Percentiles rank a stretch among this genome's conserved stretches.
These are phyloP conservation scores for Okamejei kenojei DNA, from an alignment of 2,797 vertebrate species.

Conservation along the genomic window DNA sequence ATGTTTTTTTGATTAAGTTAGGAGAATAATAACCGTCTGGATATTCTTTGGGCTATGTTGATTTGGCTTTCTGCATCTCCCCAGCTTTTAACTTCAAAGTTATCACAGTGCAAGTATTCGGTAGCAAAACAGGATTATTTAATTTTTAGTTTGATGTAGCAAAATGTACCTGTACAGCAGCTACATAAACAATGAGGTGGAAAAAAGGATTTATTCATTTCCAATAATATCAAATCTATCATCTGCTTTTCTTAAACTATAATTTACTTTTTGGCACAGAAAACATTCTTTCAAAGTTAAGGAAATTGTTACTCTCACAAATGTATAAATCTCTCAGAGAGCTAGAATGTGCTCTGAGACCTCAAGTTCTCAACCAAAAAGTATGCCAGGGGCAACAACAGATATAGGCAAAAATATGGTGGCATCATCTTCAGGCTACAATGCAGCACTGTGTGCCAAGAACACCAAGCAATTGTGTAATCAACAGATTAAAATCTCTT, in stretches of 20 bases:
- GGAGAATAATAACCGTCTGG: too few relatives aligned
- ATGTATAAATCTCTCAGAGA: not conserved
- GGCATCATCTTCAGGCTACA: too few relatives aligned
- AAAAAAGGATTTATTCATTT: not conserved
- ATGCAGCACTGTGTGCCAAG: too few relatives aligned
- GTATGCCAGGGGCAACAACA: too few relatives aligned
- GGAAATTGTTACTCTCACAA: not conserved
- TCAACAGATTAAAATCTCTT: too few relatives aligned
- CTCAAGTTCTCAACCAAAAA: too few relatives aligned
- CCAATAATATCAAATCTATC: not conserved
- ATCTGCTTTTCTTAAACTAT: not conserved
- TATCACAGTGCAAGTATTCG: not conserved
- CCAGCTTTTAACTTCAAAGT: not conserved
- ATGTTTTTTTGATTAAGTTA: constrained; percentile 12
- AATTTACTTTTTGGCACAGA: not conserved
- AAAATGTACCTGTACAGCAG: not conserved
- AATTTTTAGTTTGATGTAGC: not conserved
- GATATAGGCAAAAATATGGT: too few relatives aligned
- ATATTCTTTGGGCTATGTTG: not conserved
- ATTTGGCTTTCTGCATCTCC: not conserved
- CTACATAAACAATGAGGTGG: not conserved
- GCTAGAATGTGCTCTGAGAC: not conserved
- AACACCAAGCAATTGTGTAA: too few relatives aligned
- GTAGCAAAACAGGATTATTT: not conserved
- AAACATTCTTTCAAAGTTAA: not conserved